phyloP scores from a whole-genome alignment of 2,888 invertebrate species.

The Oscheius myriophilus region DNA sequence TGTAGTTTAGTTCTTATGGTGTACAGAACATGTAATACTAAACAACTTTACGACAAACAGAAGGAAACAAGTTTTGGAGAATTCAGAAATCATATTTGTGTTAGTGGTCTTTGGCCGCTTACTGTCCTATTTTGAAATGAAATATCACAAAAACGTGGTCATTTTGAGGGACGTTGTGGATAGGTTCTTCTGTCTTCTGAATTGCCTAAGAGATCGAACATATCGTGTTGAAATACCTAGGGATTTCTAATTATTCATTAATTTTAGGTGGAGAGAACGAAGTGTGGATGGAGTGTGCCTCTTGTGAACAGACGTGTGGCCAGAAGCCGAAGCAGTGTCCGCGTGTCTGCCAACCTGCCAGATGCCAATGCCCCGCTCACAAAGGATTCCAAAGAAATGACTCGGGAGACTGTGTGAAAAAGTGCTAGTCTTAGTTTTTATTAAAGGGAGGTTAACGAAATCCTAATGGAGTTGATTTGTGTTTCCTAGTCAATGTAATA shows the following conservation, averaged over 20 bases:
- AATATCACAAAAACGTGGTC: too few relatives aligned
- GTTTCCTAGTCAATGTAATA: not conserved
- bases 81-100: too few relatives aligned
- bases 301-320: conserved; percentile 47
- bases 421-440: conserved; percentile 29
- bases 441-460: not conserved
- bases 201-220: too few relatives aligned
- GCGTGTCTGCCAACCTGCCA: conserved; percentile 46
- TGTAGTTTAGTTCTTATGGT: not conserved
- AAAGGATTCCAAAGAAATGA: conserved; percentile 43
- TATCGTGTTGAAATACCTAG: too few relatives aligned
- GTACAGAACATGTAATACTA: not conserved
- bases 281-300: conserved; percentile 53
- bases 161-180: too few relatives aligned
- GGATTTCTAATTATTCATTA: not conserved
- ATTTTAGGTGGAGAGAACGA: conserved; percentile 41
- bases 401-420: conserved; percentile 37
- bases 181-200: too few relatives aligned
- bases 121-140: too few relatives aligned
- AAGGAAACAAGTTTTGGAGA: too few relatives aligned
- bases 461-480: not conserved
- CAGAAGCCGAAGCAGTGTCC: conserved; percentile 36
- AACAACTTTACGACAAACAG: not conserved
- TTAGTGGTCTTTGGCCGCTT: too few relatives aligned
- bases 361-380: conserved; percentile 54